Percentiles rank a stretch among this genome's conserved stretches.
Conservation (phyloP, 2,113 vertebrate species). For the Parotia lawesii region DNA sequence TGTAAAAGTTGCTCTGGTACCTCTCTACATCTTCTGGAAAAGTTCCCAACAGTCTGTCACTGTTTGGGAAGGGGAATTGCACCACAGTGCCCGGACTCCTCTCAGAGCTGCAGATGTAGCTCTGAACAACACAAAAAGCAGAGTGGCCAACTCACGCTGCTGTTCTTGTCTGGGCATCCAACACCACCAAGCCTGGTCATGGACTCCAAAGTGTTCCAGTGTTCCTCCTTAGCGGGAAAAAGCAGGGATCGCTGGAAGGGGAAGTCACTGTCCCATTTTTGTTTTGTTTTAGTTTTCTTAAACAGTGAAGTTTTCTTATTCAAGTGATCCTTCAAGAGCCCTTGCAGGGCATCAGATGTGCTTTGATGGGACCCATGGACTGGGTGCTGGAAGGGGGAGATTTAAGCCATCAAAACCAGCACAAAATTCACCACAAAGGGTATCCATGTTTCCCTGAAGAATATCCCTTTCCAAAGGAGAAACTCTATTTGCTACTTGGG, state of each 20-base stretch:
- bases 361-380: not conserved
- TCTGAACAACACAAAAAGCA: not conserved
- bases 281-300: not conserved
- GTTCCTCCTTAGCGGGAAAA: not conserved
- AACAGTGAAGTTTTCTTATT: not conserved
- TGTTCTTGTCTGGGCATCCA: not conserved
- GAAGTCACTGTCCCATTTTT: not conserved
- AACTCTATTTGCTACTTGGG: not conserved
- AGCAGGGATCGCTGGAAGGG: not conserved
- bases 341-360: not conserved
- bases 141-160: not conserved
- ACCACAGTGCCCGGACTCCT: not conserved
- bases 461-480: not conserved
- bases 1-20: not conserved
- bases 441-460: not conserved
- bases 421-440: not conserved
- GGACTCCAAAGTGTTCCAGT: not conserved
- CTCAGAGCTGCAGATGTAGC: not conserved
- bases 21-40: not conserved
- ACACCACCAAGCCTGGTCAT: not conserved
- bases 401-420: not conserved
- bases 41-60: not conserved
- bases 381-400: not conserved
- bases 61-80: not conserved
- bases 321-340: not conserved